phyloP scores from a whole-genome alignment of 2,888 invertebrate genomes.

The Thera britannica region DNA sequence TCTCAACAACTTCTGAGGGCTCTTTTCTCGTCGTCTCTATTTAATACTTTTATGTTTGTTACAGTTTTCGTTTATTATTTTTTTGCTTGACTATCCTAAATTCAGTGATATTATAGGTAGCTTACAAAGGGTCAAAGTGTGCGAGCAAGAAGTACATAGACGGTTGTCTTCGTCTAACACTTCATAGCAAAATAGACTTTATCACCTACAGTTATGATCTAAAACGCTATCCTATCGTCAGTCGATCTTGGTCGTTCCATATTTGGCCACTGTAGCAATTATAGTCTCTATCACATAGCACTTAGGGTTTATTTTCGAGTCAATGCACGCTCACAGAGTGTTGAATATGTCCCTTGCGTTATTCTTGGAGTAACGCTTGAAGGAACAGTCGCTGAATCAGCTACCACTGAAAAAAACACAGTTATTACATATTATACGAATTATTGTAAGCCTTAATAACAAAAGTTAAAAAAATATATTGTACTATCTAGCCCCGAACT shows the following conservation, averaged over 20 bases:
- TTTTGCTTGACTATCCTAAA: too few species aligned
- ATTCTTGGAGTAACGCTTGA: constrained; percentile 80
- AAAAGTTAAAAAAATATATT: too few species aligned
- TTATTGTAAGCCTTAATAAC: too few species aligned
- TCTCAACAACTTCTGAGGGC: too few species aligned
- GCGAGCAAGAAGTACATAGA: too few species aligned
- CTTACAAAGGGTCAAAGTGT: too few species aligned
- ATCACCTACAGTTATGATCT: constrained; percentile 22
- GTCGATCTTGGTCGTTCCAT: constrained; percentile 51
- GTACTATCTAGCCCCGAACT: too few species aligned
- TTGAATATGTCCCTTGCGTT: constrained; percentile 80
- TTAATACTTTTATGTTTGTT: too few species aligned
- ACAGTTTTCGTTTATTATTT: too few species aligned
- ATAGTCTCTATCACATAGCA: constrained; percentile 58
- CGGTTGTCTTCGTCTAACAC: background rate
- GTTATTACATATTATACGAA: background rate
- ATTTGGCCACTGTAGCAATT: constrained; percentile 39
- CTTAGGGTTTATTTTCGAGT: constrained; percentile 39
- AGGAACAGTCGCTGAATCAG: constrained; percentile 83
- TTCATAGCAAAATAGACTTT: constrained; percentile 22
- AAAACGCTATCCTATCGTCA: constrained; percentile 42
- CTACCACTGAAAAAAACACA: constrained; percentile 71
- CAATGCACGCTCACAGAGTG: constrained; percentile 62
- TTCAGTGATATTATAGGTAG: too few species aligned
- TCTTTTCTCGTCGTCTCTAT: too few species aligned